Percentiles rank a stretch among this genome's conserved stretches.
These are phyloP conservation scores for Microplitis mediator DNA, from an alignment of 1,140 invertebrate genomes.

Conservation along the genomic window DNA sequence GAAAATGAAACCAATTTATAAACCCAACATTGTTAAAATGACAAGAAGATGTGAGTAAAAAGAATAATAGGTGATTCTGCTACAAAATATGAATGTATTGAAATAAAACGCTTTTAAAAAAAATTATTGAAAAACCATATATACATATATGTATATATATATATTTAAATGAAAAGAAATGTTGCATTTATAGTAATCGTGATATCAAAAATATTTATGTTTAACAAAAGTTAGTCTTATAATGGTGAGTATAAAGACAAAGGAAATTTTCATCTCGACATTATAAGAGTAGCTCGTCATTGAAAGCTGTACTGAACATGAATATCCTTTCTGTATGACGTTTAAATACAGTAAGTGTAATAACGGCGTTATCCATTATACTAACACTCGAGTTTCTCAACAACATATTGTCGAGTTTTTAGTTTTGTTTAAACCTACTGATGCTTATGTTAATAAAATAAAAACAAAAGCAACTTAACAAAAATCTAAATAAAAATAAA, in stretches of 20 bases:
- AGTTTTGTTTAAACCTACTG: background rate
- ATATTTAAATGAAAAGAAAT: too few species aligned
- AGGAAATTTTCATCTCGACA: background rate
- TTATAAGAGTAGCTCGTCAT: background rate
- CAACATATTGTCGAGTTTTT: background rate
- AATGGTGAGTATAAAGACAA: background rate
- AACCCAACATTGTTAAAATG: too few species aligned
- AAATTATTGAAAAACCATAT: too few species aligned
- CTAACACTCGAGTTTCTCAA: background rate
- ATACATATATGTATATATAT: too few species aligned
- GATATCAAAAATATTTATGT: too few species aligned
- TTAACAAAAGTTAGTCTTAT: too few species aligned
- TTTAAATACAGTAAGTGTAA: conserved; percentile 1
- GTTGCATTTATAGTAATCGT: too few species aligned
- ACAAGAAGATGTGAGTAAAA: too few species aligned
- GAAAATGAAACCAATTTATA: too few species aligned
- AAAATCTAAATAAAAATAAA: background rate
- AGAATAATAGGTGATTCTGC: too few species aligned
- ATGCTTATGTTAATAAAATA: background rate
- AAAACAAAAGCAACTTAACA: background rate
- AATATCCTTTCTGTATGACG: background rate
- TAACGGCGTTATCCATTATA: background rate
- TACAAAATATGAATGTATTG: too few species aligned
- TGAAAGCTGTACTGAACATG: background rate
- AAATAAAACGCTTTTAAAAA: too few species aligned